A percentile compares a stretch with the other conserved stretches of the same genome.
phyloP scores from a whole-genome alignment of 1,140 invertebrate species.

The Leptopilina clavipes region DNA sequence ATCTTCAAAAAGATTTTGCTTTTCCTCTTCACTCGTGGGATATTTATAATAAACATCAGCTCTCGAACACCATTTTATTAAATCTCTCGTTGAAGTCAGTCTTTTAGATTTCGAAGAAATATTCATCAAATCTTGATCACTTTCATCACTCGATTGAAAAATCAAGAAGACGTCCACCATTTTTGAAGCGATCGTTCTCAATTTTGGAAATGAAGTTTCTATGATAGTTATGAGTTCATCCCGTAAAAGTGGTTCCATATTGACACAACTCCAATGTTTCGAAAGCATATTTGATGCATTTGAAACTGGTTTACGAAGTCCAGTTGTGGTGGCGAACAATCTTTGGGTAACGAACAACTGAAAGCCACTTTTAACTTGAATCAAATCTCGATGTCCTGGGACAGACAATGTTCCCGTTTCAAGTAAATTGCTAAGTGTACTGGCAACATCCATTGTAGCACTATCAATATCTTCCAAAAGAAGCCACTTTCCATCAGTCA shows the following conservation, averaged over 20 bases:
- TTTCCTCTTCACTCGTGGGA: conserved; percentile 82
- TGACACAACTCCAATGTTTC: conserved; percentile 89
- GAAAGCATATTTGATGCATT: conserved; percentile 81
- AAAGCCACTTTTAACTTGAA: conserved; percentile 87
- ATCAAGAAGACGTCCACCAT: conserved; percentile 91
- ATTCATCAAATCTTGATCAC: conserved; percentile 78
- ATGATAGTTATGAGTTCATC: conserved; percentile 84
- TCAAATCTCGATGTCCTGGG: conserved; percentile 89
- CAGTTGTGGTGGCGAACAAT: conserved; percentile 75
- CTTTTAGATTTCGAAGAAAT: conserved; percentile 70
- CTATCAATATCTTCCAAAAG: conserved; percentile 97
- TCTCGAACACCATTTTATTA: conserved; percentile 94
- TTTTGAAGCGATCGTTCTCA: conserved; percentile 84
- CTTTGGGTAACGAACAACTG: conserved; percentile 93
- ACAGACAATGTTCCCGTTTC: conserved; percentile 89
- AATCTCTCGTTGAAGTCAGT: conserved; percentile 88
- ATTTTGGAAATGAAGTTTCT: conserved; percentile 80
- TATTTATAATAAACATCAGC: conserved; percentile 85
- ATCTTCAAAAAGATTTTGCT: conserved; percentile 87
- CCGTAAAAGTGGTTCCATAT: conserved; percentile 85
- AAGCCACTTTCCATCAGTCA: conserved; percentile 92
- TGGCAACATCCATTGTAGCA: conserved; percentile 93
- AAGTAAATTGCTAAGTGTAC: conserved; percentile 88
- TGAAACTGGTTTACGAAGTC: conserved; percentile 79
- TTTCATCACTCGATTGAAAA: conserved; percentile 76